Base-by-base conservation (phyloP, 1,140 invertebrate species). In the Drosophila nasuta region DNA sequence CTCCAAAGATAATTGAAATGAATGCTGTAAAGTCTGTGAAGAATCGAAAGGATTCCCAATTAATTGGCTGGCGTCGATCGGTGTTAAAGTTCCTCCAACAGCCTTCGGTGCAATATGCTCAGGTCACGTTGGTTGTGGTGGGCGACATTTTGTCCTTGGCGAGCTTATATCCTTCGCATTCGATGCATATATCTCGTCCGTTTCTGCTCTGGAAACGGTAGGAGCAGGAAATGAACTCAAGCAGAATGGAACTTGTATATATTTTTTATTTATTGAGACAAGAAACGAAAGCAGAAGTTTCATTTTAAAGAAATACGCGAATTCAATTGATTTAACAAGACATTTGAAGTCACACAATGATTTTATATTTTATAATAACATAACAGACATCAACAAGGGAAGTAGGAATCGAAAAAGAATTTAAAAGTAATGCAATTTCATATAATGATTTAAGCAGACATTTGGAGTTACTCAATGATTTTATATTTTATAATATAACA, bases 91-190 rank as follows among this genome's bases (percentile, higher is more conserved):
- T 85, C 33, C 64, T 78, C 17, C 20, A 15, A 25, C 56, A 60
- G 8, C 46, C 49, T 25, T 25, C 63, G 5, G 78, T 85, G 75
- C 77, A 54, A 2, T 35, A 46, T 54, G 15, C 52, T 0, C 62
- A 65, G 33, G 57, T 86, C 43, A 38, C 46, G 0, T 17, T 87
- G 2, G 79, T 82, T 3, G 30, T 82, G 17, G 10, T 58, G 1
- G 66, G 60, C 0, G 82, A 86, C 68, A 15, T 82, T 30, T 2
- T 79, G 45, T 1, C 75, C 1, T 35, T 86, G 1, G 46, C 82
- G 11, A 82, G 74, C 48, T 45, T 76, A 1, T 59, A 51, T 54
- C 79, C 81, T 1, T 65, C 80, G 20, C 82, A 85, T 28, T 86
- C 54, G 6, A 30, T 60, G 49, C 69, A 86, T 20, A 51, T 87